Evolutionary conservation across 2,797 vertebrate species (phyloP), one percentile per base, ranked within the genome.

Genomic region (Sebastes jordani): DNA sequence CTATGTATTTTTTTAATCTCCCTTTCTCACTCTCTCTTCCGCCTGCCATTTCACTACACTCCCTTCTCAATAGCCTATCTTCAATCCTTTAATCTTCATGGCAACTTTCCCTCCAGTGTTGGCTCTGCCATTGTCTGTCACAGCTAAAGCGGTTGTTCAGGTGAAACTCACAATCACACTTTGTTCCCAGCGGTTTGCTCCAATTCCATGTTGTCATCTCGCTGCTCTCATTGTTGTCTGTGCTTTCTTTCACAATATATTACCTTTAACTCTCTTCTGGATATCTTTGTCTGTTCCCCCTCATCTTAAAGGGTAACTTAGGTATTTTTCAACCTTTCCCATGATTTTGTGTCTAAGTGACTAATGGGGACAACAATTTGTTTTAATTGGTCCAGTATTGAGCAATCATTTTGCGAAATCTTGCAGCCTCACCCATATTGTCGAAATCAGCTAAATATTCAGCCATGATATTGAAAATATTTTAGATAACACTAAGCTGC

Each of bases 11-110:
- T 25, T 81, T 61, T 22, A 62, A 54, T 71, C 42, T 80, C 9
- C 46, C n/a, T 36, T 46, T 25, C 29, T 34, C 29, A 25, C 22
- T 55, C 20, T 60, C 46, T 81, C 59, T 38, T 54, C 46, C 2
- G 3, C n/a, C 52, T 81, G 54, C 14, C 22, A 9, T 61, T 74
- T 81, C 62, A 30, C 27, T 80, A 27, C 1, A 1, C 18, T 73
- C 34, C 20, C 11, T 67, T 63, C 34, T 13, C 27, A 71, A 13
- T 58, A 78, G 62, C 71, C 25, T 59, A 32, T 67, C n/a, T 74
- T 63, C 59, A 56, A 1, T 80, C 11, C 34, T 78, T 80, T 85
- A 65, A 88, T 87, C 78, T 75, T 79, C 46, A 70, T 58, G 34
- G 22, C n/a, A 77, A 18, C 61, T 78, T 77, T 29, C 14, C 52